Conservation (phyloP, 2,888 invertebrate genomes). For the Anticlea derivata region DNA sequence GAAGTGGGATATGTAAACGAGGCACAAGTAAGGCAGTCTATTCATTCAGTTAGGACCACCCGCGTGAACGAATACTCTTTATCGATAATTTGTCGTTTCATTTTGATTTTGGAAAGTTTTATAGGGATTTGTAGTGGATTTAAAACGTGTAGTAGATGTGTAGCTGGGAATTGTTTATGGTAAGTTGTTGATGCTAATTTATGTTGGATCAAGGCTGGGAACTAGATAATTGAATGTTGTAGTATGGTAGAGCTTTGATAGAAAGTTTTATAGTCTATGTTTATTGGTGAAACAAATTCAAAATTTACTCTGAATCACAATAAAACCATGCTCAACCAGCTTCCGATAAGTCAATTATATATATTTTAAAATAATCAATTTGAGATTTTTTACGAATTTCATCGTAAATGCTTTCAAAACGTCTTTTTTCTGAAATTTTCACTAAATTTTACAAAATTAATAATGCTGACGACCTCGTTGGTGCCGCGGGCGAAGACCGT, state of each 20-base stretch:
- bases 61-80: conserved; percentile 50
- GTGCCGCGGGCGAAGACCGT: no score
- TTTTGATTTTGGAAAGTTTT: conserved; percentile 40
- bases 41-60: conserved; percentile 70
- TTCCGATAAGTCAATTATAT: no score
- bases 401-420: no score
- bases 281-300: neutral
- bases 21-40: conserved; percentile 60
- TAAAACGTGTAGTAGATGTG: conserved; percentile 25
- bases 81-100: conserved; percentile 43
- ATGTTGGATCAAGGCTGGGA: conserved; percentile 15
- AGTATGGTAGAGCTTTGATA: no score
- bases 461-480: no score
- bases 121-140: conserved; percentile 37
- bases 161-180: conserved; percentile 30
- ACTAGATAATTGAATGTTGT: neutral
- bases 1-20: conserved; percentile 75
- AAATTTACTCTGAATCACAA: no score
- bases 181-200: conserved; percentile 26
- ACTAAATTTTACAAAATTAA: no score
- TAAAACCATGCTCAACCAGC: no score
- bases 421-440: no score
- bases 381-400: no score
- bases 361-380: no score
- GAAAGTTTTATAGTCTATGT: no score